Evolutionary conservation across 2,797 vertebrate species (phyloP).

Genomic region (Nyctalus aviator): DNA sequence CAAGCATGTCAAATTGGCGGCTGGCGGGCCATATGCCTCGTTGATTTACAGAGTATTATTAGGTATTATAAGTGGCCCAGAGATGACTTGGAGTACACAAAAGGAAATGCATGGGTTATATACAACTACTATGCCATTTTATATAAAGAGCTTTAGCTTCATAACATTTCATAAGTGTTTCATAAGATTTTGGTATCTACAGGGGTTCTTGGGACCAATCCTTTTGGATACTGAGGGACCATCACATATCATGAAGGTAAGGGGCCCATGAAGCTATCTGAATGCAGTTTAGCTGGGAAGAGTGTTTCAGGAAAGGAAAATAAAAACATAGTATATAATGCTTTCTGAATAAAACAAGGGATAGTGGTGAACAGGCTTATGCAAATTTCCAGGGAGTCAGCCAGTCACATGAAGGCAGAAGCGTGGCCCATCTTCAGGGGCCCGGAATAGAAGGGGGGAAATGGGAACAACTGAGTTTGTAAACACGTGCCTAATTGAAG

Average conservation of each 20-base stretch:
- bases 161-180: too few species aligned
- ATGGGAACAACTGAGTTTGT: neutral
- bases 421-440: neutral
- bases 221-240: neutral
- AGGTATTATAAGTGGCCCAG: neutral
- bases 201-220: neutral
- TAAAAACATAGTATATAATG: neutral
- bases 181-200: neutral
- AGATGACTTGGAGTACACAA: neutral
- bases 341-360: neutral
- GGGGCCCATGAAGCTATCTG: neutral
- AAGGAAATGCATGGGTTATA: neutral
- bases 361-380: neutral
- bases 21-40: too few species aligned
- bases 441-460: neutral
- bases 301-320: neutral
- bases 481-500: neutral
- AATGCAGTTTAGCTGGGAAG: neutral
- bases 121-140: neutral
- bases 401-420: neutral
- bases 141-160: neutral
- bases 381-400: neutral
- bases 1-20: too few species aligned
- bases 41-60: neutral
- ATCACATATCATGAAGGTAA: neutral